A percentile compares a stretch with the other conserved stretches of the same genome.
phyloP scores from a whole-genome alignment of 1,140 invertebrate genomes.

The Aphelenchoides besseyi region DNA sequence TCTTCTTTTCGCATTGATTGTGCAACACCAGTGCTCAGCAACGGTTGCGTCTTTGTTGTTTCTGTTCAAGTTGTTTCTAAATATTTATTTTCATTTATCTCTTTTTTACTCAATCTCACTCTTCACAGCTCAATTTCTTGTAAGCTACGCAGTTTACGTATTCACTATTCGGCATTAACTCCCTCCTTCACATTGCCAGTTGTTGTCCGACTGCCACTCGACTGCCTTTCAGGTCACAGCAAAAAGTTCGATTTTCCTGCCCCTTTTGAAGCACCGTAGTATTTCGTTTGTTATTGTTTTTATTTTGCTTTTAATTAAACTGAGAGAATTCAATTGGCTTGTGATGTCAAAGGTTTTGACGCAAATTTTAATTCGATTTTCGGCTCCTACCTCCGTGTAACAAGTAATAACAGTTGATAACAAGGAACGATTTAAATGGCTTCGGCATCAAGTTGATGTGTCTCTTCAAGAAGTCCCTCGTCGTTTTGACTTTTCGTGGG shows the following conservation, averaged over 20 bases:
- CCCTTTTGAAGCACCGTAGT: not conserved
- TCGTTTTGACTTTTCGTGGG: conserved; percentile 1
- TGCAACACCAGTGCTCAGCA: not conserved
- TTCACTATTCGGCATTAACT: not conserved
- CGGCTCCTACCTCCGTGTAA: no score
- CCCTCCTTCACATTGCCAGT: not conserved
- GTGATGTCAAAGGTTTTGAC: no score
- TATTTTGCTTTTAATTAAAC: not conserved
- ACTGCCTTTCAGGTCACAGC: conserved; percentile 5
- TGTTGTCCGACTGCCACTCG: not conserved
- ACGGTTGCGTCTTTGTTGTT: not conserved
- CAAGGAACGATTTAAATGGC: no score
- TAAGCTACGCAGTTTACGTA: no score
- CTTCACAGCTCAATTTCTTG: not conserved
- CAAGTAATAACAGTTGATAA: no score
- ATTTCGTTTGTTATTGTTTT: no score
- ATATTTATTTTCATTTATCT: not conserved
- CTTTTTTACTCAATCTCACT: not conserved
- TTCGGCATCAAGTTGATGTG: no score
- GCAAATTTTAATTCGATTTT: not conserved
- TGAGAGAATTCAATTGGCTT: not conserved
- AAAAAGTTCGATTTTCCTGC: not conserved
- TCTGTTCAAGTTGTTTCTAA: not conserved
- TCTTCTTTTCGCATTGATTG: not conserved
- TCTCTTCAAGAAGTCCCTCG: no score